Conservation (phyloP, 2,113 vertebrate species). For the Aplodontia rufa region DNA sequence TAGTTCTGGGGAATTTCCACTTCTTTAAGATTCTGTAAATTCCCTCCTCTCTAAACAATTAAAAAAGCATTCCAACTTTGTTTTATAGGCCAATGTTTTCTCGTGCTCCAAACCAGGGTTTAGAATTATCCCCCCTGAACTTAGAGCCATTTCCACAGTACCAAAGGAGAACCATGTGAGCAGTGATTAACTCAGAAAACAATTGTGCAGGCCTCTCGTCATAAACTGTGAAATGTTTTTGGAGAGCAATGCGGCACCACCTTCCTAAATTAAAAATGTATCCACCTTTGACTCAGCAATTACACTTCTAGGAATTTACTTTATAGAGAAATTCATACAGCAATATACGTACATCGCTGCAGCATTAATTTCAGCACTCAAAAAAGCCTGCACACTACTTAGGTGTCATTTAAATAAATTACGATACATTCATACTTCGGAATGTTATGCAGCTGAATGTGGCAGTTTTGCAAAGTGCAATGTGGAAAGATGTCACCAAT, state of each 20-base stretch:
- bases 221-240: not conserved
- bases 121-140: not conserved
- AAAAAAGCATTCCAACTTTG: not conserved
- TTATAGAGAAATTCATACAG: not conserved
- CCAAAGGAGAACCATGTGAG: not conserved
- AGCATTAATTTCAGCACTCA: not conserved
- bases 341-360: not conserved
- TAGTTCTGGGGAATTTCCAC: not conserved
- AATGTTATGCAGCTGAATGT: not conserved
- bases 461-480: not conserved
- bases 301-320: not conserved
- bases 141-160: not conserved
- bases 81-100: not conserved
- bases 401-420: slow-evolving; percentile 25
- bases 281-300: not conserved
- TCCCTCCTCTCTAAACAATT: not conserved
- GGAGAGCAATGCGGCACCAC: not conserved
- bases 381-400: not conserved
- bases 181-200: not conserved
- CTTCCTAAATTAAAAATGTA: not conserved
- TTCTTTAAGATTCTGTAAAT: not conserved
- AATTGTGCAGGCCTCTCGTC: not conserved
- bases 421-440: not conserved
- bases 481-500: not conserved
- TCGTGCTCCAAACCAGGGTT: not conserved